These are phyloP conservation scores for Drosophila tripunctata DNA, from an alignment of 2,888 invertebrate genomes.

Conservation along the genomic window DNA sequence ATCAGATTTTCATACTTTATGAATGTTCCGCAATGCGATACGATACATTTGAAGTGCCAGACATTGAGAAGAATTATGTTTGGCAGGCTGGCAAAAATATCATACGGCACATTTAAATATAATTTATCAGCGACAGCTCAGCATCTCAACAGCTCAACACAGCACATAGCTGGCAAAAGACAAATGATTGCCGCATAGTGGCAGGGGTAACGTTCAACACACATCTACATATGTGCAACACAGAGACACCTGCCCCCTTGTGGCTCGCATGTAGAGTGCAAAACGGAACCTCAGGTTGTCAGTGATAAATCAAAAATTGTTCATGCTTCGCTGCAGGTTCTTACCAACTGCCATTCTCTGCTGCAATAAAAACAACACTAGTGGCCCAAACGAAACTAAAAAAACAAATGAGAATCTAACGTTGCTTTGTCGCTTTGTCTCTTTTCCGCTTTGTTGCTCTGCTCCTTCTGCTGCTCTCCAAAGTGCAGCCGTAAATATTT, in stretches of 20 bases:
- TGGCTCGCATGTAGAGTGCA: not conserved
- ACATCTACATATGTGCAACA: slow-evolving; percentile 26
- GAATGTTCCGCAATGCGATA: slow-evolving; percentile 55
- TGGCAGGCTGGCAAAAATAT: slow-evolving; percentile 13
- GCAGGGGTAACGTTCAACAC: too few relatives aligned
- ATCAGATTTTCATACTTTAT: slow-evolving; percentile 64
- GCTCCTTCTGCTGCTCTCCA: slow-evolving; percentile 37
- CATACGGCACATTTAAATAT: slow-evolving; percentile 50
- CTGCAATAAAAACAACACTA: not conserved
- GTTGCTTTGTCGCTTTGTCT: slow-evolving; percentile 30
- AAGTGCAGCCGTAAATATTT: slow-evolving; percentile 74
- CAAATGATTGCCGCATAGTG: slow-evolving; percentile 56
- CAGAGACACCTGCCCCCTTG: slow-evolving; percentile 4
- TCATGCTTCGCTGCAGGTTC: slow-evolving; percentile 48
- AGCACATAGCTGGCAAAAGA: slow-evolving; percentile 37
- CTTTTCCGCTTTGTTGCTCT: slow-evolving; percentile 37
- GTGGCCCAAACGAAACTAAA: not conserved
- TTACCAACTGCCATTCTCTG: slow-evolving; percentile 25
- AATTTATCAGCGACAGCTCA: slow-evolving; percentile 62
- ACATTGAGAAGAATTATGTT: slow-evolving; percentile 13
- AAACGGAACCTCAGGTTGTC: slow-evolving; percentile 26
- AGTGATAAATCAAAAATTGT: slow-evolving; percentile 72
- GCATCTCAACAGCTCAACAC: slow-evolving; percentile 31
- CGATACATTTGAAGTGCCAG: slow-evolving; percentile 67
- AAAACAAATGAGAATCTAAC: slow-evolving; percentile 62